These are phyloP conservation scores for Noctua janthe DNA, from an alignment of 2,888 invertebrate species.

Conservation along the genomic window DNA sequence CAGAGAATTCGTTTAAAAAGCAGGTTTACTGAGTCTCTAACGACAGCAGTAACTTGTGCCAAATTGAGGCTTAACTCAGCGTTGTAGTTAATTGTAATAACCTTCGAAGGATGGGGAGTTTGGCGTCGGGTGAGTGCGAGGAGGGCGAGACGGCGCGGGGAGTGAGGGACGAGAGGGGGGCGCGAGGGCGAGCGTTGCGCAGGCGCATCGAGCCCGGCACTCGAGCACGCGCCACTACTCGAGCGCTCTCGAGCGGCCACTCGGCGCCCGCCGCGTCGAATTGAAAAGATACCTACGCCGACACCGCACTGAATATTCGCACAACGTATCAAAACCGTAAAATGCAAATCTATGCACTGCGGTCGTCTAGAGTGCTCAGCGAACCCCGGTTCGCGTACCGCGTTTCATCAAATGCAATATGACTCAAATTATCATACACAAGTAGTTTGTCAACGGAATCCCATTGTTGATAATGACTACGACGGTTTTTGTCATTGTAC, in stretches of 20 bases:
- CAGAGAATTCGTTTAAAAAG: constrained; percentile 45
- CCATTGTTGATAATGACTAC: constrained; percentile 76
- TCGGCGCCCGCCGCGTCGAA: constrained; percentile 87
- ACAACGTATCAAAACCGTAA: constrained; percentile 89
- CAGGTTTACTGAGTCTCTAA: constrained; percentile 58
- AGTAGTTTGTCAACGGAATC: constrained; percentile 79
- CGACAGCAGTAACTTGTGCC: constrained; percentile 74
- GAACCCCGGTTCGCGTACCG: constrained; percentile 76
- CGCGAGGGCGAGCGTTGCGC: constrained; percentile 76
- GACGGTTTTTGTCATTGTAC: constrained; percentile 52
- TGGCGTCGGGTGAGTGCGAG: constrained; percentile 56
- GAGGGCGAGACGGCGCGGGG: constrained; percentile 55
- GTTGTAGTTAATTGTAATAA: constrained; percentile 87
- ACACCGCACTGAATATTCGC: constrained; percentile 89
- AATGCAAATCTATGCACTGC: constrained; percentile 90
- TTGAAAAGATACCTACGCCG: constrained; percentile 89
- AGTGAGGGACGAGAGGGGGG: constrained; percentile 40
- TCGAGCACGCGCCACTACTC: constrained; percentile 89
- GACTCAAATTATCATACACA: constrained; percentile 85
- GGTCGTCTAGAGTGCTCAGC: constrained; percentile 86
- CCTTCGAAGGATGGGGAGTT: constrained; percentile 73
- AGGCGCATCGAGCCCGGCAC: constrained; percentile 83
- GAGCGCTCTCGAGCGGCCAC: constrained; percentile 85
- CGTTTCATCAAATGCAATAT: constrained; percentile 88
- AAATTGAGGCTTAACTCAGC: constrained; percentile 83